phyloP scores from a whole-genome alignment of 2,113 vertebrate genomes.

The Myocastor coypus region DNA sequence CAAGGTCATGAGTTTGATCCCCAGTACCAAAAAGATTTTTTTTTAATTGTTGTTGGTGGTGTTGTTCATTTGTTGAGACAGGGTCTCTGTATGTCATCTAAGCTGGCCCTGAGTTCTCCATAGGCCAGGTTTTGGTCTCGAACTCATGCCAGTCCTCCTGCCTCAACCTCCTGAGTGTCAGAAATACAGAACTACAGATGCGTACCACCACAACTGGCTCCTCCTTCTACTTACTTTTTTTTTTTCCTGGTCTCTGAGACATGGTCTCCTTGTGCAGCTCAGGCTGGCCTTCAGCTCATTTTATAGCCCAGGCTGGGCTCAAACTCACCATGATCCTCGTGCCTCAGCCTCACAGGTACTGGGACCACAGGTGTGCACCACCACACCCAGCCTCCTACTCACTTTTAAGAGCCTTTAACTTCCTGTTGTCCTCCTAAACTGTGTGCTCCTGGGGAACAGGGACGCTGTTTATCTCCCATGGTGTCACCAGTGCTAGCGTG shows the following conservation, averaged over 20 bases:
- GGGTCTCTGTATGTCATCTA: no score
- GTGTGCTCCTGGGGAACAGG: background rate
- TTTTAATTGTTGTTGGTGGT: no score
- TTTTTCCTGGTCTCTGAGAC: background rate
- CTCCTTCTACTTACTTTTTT: no score
- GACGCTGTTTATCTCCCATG: background rate
- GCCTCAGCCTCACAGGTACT: background rate
- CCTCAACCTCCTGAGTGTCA: no score
- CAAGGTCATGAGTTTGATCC: no score
- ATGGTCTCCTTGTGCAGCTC: background rate
- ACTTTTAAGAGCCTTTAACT: slow-evolving; percentile 5
- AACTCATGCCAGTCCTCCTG: no score
- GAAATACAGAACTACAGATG: no score
- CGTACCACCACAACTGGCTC: no score
- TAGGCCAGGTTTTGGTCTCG: no score
- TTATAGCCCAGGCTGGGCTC: background rate
- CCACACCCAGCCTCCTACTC: background rate
- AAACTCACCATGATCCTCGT: background rate
- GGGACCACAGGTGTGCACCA: background rate
- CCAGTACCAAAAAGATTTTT: no score
- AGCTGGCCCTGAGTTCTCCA: no score
- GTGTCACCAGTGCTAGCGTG: background rate
- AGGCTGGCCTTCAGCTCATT: background rate
- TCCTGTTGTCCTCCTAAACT: background rate
- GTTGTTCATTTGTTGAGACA: no score